A percentile compares a stretch with the other conserved stretches of the same genome.
phyloP scores from a whole-genome alignment of 2,888 invertebrate species.

The Rutpela maculata region DNA sequence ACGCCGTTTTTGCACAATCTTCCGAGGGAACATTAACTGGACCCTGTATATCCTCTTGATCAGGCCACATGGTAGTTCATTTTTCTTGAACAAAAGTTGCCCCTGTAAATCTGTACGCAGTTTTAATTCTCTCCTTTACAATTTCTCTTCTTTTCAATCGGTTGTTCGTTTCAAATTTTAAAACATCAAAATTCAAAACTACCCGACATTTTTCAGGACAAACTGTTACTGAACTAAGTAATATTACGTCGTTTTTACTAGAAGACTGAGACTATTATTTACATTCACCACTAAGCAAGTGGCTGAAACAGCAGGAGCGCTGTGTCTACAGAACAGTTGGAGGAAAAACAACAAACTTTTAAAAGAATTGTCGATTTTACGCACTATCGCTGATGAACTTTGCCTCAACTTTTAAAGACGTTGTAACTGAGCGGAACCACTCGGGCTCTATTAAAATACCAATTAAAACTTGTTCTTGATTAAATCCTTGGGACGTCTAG shows the following conservation, averaged over 20 bases:
- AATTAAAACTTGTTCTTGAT: conserved; percentile 5
- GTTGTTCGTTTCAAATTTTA: too few relatives aligned
- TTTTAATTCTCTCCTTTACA: too few relatives aligned
- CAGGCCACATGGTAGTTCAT: too few relatives aligned
- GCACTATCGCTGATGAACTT: background rate
- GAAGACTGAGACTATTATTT: background rate
- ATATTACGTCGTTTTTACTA: background rate
- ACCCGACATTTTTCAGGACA: too few relatives aligned
- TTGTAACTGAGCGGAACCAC: background rate
- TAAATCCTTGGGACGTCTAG: background rate
- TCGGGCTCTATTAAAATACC: background rate
- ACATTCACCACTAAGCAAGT: too few relatives aligned
- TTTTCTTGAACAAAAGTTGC: too few relatives aligned
- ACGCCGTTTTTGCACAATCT: too few relatives aligned
- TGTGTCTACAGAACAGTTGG: background rate
- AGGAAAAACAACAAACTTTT: background rate
- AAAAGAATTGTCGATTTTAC: background rate
- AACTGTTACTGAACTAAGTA: background rate
- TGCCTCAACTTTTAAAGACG: background rate
- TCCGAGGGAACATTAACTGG: too few relatives aligned
- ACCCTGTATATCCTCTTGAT: too few relatives aligned
- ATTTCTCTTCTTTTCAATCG: too few relatives aligned
- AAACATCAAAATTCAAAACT: too few relatives aligned
- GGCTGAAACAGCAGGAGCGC: background rate
- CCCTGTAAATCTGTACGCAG: too few relatives aligned